phyloP scores from a whole-genome alignment of 2,888 invertebrate genomes.

The Stenurella melanura region DNA sequence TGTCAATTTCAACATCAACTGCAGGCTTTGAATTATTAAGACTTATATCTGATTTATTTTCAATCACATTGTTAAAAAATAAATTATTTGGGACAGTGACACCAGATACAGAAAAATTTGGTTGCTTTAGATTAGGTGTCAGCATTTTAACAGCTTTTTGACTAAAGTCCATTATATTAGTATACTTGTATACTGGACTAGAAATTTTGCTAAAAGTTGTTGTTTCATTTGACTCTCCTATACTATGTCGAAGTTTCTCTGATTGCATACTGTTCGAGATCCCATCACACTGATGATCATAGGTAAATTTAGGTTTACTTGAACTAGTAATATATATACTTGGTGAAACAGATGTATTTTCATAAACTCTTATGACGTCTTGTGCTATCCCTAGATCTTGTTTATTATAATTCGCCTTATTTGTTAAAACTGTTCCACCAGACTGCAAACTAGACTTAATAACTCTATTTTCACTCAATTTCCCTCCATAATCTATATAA shows the following conservation, averaged over 20 bases:
- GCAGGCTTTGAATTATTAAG: conserved; percentile 37
- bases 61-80: conserved; percentile 41
- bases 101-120: conserved; percentile 65
- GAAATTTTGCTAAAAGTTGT: conserved; percentile 32
- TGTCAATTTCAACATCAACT: conserved; percentile 34
- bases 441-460: conserved; percentile 89
- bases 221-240: background rate
- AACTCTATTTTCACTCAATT: conserved; percentile 77
- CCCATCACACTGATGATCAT: conserved; percentile 42
- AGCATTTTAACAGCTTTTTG: conserved; percentile 71
- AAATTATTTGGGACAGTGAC: conserved; percentile 63
- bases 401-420: conserved; percentile 66
- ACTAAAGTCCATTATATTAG: conserved; percentile 72
- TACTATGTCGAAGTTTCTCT: conserved; percentile 29
- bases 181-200: conserved; percentile 61
- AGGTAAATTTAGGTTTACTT: conserved; percentile 56
- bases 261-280: conserved; percentile 25
- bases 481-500: conserved; percentile 65
- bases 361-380: conserved; percentile 69
- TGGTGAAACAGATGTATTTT: conserved; percentile 64
- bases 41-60: conserved; percentile 29
- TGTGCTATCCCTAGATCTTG: conserved; percentile 62
- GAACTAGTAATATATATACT: conserved; percentile 65
- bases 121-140: conserved; percentile 72
- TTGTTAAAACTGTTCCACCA: conserved; percentile 82